Evolutionary conservation across 35 echinoderm and acorn worm species (phyloP), one percentile per base, ranked within the genome.

Genomic region (Heliocidaris erythrogramma): DNA sequence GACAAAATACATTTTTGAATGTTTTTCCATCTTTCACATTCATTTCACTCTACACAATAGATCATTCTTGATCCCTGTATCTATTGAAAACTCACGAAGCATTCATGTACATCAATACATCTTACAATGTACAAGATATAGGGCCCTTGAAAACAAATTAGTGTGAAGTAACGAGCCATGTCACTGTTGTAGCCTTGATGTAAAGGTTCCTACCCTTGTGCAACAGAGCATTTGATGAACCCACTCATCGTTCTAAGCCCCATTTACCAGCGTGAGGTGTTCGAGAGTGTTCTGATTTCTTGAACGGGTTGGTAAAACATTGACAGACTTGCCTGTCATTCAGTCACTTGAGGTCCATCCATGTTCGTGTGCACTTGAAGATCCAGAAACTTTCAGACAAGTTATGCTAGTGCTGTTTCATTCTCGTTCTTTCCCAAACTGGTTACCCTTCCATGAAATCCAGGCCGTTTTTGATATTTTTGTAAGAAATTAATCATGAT

Each of bases 31-130:
- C 61, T 27, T 24, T 69, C 61, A 69, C 61, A 69, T 21, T 8
- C 65, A 78, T 78, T 21, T 78, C 27, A 5, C 27, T 27, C 18
- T 78, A 24, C 18, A 78, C 65, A 78, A 78, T 21, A n/a, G 65
- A n/a, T 78, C 65, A 27, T 18, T 5, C 18, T n/a, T 78, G 65
- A 5, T n/a, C 8, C 8, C 8, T n/a, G 27, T n/a, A n/a, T 27
- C 65, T 78, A 78, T 78, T 78, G 65, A 78, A 78, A 78, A n/a
- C 65, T 78, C 17, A n/a, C n/a, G 65, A 78, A 78, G 65, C 65
- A 78, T 78, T 78, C 65, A 78, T 78, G 65, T 78, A 78, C 7
- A 78, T 78, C 65, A 78, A 7, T 0, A 78, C 7, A 0, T 78
- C 18, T 27, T 78, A 78, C 65, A 21, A 78, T 24, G 65, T 78